A percentile compares a stretch with the other conserved stretches of the same genome.
These are phyloP conservation scores for Crepidodera aurea DNA, from an alignment of 2,888 invertebrate species.

Conservation along the genomic window DNA sequence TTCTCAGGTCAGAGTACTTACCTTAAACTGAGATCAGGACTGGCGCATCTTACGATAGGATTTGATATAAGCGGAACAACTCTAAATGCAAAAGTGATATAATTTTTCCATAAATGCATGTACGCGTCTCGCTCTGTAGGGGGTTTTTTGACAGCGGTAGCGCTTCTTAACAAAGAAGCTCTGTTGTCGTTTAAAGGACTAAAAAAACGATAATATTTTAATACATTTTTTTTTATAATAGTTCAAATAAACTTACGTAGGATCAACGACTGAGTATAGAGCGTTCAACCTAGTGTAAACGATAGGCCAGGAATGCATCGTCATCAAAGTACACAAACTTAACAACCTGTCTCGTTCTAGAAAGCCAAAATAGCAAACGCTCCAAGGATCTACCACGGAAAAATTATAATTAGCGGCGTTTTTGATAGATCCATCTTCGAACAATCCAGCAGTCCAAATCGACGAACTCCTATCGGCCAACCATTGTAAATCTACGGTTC, in stretches of 20 bases:
- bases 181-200: slow-evolving; percentile 96
- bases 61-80: slow-evolving; percentile 92
- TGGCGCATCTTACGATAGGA: slow-evolving; percentile 88
- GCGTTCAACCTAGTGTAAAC: slow-evolving; percentile 90
- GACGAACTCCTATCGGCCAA: slow-evolving; percentile 88
- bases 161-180: slow-evolving; percentile 89
- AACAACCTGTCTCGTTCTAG: slow-evolving; percentile 85
- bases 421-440: slow-evolving; percentile 67
- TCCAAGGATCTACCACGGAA: slow-evolving; percentile 87
- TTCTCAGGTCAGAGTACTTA: too few species aligned
- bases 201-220: slow-evolving; percentile 47
- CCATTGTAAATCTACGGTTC: slow-evolving; percentile 81
- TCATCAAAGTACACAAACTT: slow-evolving; percentile 83
- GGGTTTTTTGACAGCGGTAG: slow-evolving; percentile 87
- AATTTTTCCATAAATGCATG: slow-evolving; percentile 97
- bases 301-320: slow-evolving; percentile 94
- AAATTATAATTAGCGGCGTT: slow-evolving; percentile 65
- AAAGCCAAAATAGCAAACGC: slow-evolving; percentile 87
- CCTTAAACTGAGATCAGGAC: slow-evolving; percentile 92
- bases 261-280: slow-evolving; percentile 93
- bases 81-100: slow-evolving; percentile 94
- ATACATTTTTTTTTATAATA: not conserved
- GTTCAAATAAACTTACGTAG: slow-evolving; percentile 72
- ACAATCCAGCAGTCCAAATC: slow-evolving; percentile 82
- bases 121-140: slow-evolving; percentile 94